Conservation (phyloP, 2,113 vertebrate genomes). For the Brachypodius melanocephalos region DNA sequence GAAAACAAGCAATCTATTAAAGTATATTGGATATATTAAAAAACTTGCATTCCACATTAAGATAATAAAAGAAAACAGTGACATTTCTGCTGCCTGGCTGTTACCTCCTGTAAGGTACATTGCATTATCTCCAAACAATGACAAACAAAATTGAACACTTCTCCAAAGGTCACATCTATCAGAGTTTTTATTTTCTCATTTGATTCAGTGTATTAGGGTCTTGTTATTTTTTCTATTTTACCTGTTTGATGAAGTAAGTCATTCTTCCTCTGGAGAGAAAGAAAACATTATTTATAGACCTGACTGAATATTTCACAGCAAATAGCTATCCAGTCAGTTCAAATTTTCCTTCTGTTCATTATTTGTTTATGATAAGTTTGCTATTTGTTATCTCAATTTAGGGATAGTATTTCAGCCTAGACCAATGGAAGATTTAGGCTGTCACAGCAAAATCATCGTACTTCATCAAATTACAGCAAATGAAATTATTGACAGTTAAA, state of each 20-base stretch:
- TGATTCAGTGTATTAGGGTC: slow-evolving; percentile 30
- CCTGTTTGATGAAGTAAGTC: neutral
- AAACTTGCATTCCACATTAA: neutral
- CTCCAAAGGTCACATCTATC: slow-evolving; percentile 71
- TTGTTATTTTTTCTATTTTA: slow-evolving; percentile 44
- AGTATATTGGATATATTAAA: slow-evolving; percentile 14
- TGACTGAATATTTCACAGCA: slow-evolving; percentile 18
- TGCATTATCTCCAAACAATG: slow-evolving; percentile 38
- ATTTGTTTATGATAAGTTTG: slow-evolving; percentile 42
- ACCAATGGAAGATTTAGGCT: neutral
- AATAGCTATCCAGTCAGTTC: slow-evolving; percentile 21
- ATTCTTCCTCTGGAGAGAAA: slow-evolving; percentile 6
- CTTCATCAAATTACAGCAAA: neutral
- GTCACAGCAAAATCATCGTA: neutral
- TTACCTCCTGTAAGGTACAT: neutral
- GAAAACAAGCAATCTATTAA: neutral
- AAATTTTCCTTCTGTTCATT: neutral
- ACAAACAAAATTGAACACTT: slow-evolving; percentile 61
- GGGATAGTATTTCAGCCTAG: neutral
- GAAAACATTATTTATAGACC: slow-evolving; percentile 7
- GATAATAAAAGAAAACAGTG: neutral
- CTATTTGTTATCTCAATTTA: slow-evolving; percentile 34
- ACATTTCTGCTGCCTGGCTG: slow-evolving; percentile 4
- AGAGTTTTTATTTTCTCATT: slow-evolving; percentile 63
- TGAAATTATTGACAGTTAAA: neutral